phyloP scores from a whole-genome alignment of 2,888 invertebrate species.

The Cremastinae sp. region DNA sequence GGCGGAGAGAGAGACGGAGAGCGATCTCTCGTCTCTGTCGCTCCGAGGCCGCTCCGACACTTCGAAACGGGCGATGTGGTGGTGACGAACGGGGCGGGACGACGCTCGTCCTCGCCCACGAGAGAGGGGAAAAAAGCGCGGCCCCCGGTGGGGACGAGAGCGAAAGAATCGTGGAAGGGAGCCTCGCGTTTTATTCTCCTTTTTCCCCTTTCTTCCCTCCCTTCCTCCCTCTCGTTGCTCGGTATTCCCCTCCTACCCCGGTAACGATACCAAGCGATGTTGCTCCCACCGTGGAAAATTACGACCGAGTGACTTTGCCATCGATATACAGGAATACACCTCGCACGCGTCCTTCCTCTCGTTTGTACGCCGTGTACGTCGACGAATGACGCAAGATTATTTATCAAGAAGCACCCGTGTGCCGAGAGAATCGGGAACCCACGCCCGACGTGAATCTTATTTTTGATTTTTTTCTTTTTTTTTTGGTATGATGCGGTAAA shows the following conservation, averaged over 20 bases:
- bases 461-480: neutral
- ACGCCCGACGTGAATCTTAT: too few relatives aligned
- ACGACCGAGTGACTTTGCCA: constrained; percentile 42
- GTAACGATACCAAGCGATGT: constrained; percentile 29
- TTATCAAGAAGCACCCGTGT: neutral
- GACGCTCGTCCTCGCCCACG: constrained; percentile 81
- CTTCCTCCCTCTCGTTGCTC: neutral
- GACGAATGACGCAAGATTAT: constrained; percentile 9
- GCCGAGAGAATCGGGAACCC: neutral
- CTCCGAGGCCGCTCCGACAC: constrained; percentile 13
- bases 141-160: constrained; percentile 68
- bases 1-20: neutral
- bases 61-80: constrained; percentile 43
- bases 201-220: constrained; percentile 58
- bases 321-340: constrained; percentile 15
- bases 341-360: constrained; percentile 16
- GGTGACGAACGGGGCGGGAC: constrained; percentile 79
- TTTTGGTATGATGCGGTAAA: neutral
- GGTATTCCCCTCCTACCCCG: constrained; percentile 2
- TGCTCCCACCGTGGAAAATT: constrained; percentile 43
- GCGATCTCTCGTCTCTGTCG: too few relatives aligned
- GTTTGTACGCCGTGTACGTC: constrained; percentile 16
- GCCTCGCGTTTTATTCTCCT: constrained; percentile 69
- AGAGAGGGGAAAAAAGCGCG: constrained; percentile 81
- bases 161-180: constrained; percentile 75